Evolutionary conservation across 2,797 vertebrate species (phyloP).

Genomic region (Sebastes diaconus): DNA sequence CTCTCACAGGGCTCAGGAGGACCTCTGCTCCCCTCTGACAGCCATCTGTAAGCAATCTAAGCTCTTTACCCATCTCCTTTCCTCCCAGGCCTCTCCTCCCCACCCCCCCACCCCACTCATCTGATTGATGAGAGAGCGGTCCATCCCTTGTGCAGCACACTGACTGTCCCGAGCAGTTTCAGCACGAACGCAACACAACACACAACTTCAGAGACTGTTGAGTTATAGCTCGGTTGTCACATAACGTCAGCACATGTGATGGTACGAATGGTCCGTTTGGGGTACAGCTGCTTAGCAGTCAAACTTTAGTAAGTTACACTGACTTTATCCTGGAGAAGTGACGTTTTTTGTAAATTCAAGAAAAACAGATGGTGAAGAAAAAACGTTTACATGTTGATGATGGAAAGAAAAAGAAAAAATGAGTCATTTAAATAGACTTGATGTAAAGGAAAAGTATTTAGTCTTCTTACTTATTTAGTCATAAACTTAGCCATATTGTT

Average conservation of each 20-base stretch:
- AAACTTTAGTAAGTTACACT: background rate
- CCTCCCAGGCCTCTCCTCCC: conserved; percentile 32
- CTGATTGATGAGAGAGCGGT: conserved; percentile 66
- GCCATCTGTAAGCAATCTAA: conserved; percentile 85
- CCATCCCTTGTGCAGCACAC: conserved; percentile 15
- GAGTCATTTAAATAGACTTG: background rate
- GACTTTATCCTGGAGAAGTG: background rate
- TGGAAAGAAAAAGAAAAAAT: background rate
- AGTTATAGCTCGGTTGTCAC: conserved; percentile 13
- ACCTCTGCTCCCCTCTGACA: conserved; percentile 56
- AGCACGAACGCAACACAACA: conserved; percentile 4
- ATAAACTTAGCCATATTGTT: background rate
- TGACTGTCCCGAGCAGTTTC: conserved; percentile 7
- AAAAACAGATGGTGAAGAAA: background rate
- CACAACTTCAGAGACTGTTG: conserved; percentile 1
- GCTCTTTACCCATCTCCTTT: conserved; percentile 68
- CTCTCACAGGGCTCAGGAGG: conserved; percentile 40
- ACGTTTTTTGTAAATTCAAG: background rate
- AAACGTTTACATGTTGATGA: background rate
- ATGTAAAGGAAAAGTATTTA: background rate
- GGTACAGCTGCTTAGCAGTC: background rate
- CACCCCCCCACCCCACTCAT: conserved; percentile 9
- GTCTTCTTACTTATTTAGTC: background rate
- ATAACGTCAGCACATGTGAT: conserved; percentile 14
- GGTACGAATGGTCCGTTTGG: background rate